Conservation (phyloP, 2,797 vertebrate species). For the Aldrovandia affinis region DNA sequence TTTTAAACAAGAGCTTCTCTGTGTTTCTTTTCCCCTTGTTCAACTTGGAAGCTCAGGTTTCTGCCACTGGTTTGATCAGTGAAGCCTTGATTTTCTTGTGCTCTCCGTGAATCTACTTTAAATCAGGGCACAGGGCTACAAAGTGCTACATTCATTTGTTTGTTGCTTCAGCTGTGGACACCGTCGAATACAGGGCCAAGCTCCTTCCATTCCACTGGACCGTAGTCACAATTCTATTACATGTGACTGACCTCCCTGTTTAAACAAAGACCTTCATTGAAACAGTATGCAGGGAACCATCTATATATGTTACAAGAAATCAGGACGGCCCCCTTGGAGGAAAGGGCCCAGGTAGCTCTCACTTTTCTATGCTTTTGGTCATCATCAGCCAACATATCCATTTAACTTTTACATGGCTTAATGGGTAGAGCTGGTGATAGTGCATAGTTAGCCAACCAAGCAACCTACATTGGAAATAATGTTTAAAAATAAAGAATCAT, state of each 20-base stretch:
- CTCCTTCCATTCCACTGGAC: background rate
- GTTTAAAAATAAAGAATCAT: background rate
- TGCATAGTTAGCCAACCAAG: background rate
- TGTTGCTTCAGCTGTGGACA: background rate
- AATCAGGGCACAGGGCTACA: no score
- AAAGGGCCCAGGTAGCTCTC: background rate
- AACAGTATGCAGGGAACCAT: background rate
- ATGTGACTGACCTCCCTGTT: background rate
- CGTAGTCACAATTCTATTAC: background rate
- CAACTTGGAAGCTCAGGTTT: background rate
- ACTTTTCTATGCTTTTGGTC: background rate
- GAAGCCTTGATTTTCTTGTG: background rate
- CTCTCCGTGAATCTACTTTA: background rate
- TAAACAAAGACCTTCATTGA: background rate
- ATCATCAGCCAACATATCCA: background rate
- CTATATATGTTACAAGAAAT: background rate
- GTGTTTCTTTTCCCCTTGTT: background rate
- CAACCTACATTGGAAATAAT: background rate
- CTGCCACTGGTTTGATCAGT: background rate
- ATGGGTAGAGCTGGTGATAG: no score
- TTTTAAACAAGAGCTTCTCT: no score
- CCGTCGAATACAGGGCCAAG: background rate
- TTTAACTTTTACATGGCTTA: conserved; percentile 2
- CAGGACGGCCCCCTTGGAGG: background rate
- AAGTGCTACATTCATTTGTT: background rate